Evolutionary conservation across 1,140 invertebrate genomes (phyloP).

Genomic region (Sweltsa coloradensis): DNA sequence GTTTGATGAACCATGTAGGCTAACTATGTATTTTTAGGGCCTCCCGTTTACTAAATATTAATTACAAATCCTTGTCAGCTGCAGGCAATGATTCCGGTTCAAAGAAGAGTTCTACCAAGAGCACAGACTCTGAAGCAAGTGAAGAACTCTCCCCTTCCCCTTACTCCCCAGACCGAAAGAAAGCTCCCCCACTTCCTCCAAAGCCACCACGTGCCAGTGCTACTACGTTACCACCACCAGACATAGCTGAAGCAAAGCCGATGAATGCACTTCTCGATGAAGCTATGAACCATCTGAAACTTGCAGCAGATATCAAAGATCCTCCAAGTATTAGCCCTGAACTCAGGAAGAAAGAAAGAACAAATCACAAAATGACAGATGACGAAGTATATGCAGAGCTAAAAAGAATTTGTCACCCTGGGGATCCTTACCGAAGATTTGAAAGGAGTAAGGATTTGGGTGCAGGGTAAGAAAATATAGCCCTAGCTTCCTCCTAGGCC

Average conservation of each 20-base stretch:
- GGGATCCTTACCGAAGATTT: constrained; percentile 69
- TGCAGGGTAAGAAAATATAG: constrained; percentile 52
- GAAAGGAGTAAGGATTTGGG: constrained; percentile 76
- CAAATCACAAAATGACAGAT: constrained; percentile 44
- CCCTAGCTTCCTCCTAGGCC: no score
- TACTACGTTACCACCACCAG: no score
- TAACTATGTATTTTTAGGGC: no score
- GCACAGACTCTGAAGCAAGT: background rate
- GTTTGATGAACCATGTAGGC: no score
- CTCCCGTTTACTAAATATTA: no score
- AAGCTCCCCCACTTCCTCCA: background rate
- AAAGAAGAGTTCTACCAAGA: background rate
- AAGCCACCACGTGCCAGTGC: no score
- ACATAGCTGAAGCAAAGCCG: no score
- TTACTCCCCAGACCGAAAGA: background rate
- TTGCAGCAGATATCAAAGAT: background rate
- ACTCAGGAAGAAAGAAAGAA: constrained; percentile 39
- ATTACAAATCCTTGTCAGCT: no score
- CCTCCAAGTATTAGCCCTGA: constrained; percentile 16
- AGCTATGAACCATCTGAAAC: constrained; percentile 4
- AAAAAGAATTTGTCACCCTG: constrained; percentile 58
- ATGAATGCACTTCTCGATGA: constrained; percentile 10
- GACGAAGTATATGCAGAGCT: constrained; percentile 79
- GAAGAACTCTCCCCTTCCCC: background rate
- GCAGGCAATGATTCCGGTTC: no score